Percentiles rank a stretch among this genome's conserved stretches.
Evolutionary conservation across 2,113 vertebrate genomes (phyloP).

Genomic region (Cyphomyrus discorhynchus): DNA sequence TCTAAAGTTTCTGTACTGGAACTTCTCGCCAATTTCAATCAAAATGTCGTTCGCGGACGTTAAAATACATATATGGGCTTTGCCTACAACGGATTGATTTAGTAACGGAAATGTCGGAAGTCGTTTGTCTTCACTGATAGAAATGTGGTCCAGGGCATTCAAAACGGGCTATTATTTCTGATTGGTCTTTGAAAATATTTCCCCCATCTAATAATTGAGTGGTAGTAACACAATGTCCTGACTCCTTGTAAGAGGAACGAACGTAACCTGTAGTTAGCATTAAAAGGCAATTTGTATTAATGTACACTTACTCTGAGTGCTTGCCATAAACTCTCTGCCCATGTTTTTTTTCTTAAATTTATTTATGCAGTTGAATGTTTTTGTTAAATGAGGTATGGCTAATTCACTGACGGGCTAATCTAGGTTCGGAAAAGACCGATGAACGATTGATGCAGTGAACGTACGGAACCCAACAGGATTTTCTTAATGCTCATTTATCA

Average conservation of each 20-base stretch:
- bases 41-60: background rate
- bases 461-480: background rate
- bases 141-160: background rate
- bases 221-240: background rate
- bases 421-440: background rate
- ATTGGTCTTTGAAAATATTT: background rate
- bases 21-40: background rate
- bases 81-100: background rate
- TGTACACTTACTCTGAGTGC: background rate
- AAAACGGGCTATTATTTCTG: background rate
- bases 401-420: slow-evolving; percentile 10
- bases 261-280: background rate
- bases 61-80: background rate
- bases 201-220: background rate
- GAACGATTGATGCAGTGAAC: background rate
- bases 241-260: background rate
- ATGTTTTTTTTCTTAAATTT: background rate
- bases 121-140: background rate
- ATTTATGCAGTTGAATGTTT: background rate
- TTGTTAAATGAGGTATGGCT: slow-evolving; percentile 12
- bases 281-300: slow-evolving; percentile 8
- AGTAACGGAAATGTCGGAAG: background rate
- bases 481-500: background rate
- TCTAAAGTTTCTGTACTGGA: background rate
- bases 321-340: background rate